Percentiles rank a stretch among this genome's conserved stretches.
These are phyloP conservation scores for Drosophila azteca DNA, from an alignment of 1,140 invertebrate genomes.

Conservation along the genomic window DNA sequence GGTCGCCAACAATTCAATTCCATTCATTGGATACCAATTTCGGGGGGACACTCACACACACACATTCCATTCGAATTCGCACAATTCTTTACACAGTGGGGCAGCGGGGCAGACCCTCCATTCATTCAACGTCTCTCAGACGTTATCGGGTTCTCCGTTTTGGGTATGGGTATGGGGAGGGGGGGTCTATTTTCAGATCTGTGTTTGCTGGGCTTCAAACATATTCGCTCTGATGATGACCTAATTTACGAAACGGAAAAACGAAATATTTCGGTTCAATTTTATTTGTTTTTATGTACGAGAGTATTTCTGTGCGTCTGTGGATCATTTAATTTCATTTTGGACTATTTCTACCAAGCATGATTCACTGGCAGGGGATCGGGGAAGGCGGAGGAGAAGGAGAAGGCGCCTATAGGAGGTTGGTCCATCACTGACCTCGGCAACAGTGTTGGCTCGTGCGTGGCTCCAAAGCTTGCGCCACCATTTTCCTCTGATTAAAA, in stretches of 20 bases:
- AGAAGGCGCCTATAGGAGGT: neutral
- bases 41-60: neutral
- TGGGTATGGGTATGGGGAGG: no score
- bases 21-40: slow-evolving; percentile 27
- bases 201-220: slow-evolving; percentile 32
- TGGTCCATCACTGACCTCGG: slow-evolving; percentile 66
- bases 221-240: slow-evolving; percentile 56
- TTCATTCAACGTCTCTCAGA: slow-evolving; percentile 12
- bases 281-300: slow-evolving; percentile 25
- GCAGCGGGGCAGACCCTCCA: slow-evolving; percentile 16
- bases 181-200: slow-evolving; percentile 37
- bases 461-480: slow-evolving; percentile 28
- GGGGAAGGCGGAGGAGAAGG: neutral
- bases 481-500: slow-evolving; percentile 64
- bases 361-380: slow-evolving; percentile 52
- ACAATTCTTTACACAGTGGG: slow-evolving; percentile 17
- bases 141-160: slow-evolving; percentile 20
- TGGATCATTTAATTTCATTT: slow-evolving; percentile 26
- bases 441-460: slow-evolving; percentile 44
- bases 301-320: slow-evolving; percentile 20
- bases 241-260: slow-evolving; percentile 57
- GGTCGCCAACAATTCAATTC: slow-evolving; percentile 14
- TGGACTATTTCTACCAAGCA: slow-evolving; percentile 20
- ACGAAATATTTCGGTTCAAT: slow-evolving; percentile 21
- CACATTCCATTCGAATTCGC: slow-evolving; percentile 27